These are phyloP conservation scores for Bolinopsis microptera DNA, from an alignment of 37 sponge, comb jelly and placozoan species.

Conservation along the genomic window DNA sequence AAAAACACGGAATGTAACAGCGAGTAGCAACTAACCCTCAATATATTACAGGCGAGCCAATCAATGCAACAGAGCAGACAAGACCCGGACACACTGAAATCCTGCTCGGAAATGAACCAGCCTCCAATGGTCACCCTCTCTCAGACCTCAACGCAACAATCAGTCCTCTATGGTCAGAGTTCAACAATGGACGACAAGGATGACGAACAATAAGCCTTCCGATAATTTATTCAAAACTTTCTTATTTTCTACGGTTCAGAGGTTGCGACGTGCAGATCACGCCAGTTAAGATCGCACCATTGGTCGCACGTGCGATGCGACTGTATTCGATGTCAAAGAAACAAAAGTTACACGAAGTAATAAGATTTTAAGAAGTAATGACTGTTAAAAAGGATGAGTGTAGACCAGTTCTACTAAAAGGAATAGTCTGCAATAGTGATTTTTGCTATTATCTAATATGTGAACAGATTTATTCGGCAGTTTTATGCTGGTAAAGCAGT, in stretches of 20 bases:
- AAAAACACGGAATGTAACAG: not conserved
- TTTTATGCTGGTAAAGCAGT: not conserved
- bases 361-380: not conserved
- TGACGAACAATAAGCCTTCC: slow-evolving; percentile 32
- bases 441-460: not conserved
- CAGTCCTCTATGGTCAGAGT: slow-evolving; percentile 48
- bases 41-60: slow-evolving; percentile 3
- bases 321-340: not conserved
- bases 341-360: not conserved
- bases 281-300: not conserved
- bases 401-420: too few relatives aligned
- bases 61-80: slow-evolving; percentile 4
- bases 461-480: not conserved
- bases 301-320: not conserved
- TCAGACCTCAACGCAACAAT: slow-evolving; percentile 37
- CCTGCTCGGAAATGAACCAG: slow-evolving; percentile 59
- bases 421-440: too few relatives aligned
- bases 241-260: not conserved
- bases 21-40: not conserved
- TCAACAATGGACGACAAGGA: slow-evolving; percentile 36
- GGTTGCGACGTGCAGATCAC: not conserved
- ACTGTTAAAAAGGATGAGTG: too few relatives aligned
- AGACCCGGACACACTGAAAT: slow-evolving; percentile 21
- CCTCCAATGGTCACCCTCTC: slow-evolving; percentile 50
- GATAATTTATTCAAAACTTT: not conserved